These are phyloP conservation scores for Erpobdella octoculata DNA, from an alignment of 2,888 invertebrate genomes.

Conservation along the genomic window DNA sequence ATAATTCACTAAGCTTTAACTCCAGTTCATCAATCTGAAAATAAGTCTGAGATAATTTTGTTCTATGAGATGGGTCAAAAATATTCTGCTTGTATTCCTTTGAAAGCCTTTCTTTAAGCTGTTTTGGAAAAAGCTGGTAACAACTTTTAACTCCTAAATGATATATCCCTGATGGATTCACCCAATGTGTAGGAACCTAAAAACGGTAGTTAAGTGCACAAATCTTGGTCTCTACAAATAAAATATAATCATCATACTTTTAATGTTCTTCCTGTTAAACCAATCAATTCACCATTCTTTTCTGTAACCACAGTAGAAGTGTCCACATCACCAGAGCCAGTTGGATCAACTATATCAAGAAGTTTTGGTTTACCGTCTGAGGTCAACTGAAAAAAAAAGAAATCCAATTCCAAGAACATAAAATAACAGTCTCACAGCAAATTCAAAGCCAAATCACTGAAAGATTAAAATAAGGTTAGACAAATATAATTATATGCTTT, in stretches of 20 bases:
- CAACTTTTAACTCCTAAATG: slow-evolving; percentile 79
- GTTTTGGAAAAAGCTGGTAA: slow-evolving; percentile 76
- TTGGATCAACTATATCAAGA: slow-evolving; percentile 86
- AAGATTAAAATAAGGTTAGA: too few relatives aligned
- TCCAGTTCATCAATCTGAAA: slow-evolving; percentile 29
- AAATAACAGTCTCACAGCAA: neutral
- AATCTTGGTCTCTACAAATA: neutral
- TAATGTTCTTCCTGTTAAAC: slow-evolving; percentile 76
- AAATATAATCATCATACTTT: slow-evolving; percentile 58
- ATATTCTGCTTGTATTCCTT: slow-evolving; percentile 70
- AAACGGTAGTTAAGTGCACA: neutral
- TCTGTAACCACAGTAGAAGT: slow-evolving; percentile 68
- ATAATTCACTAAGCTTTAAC: slow-evolving; percentile 24
- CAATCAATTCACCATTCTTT: slow-evolving; percentile 67
- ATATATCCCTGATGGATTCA: slow-evolving; percentile 74
- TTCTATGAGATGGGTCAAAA: slow-evolving; percentile 79
- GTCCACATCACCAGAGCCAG: slow-evolving; percentile 92
- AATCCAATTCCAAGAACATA: too few relatives aligned
- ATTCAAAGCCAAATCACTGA: neutral
- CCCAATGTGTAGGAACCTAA: slow-evolving; percentile 73
- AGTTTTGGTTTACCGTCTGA: slow-evolving; percentile 83
- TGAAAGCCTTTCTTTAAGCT: slow-evolving; percentile 69
- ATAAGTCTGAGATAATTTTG: slow-evolving; percentile 67
- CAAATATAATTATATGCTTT: too few relatives aligned
- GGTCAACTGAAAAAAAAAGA: too few relatives aligned